Evolutionary conservation across 2,888 invertebrate genomes (phyloP), one percentile per base, ranked within the genome.

Genomic region (Aradus depressus): DNA sequence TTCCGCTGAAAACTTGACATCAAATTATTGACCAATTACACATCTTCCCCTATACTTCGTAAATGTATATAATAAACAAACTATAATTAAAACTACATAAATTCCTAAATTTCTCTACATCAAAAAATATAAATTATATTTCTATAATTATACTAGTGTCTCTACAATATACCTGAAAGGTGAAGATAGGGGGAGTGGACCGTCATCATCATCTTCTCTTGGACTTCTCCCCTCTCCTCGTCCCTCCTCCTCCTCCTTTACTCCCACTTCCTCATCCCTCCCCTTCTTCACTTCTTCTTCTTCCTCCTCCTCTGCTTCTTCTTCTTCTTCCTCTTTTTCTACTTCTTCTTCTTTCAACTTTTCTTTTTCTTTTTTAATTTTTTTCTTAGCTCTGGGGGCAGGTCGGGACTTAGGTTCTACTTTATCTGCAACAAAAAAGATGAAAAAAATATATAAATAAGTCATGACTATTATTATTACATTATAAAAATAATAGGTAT

Each of bases 201-300:
- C 69, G 66, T 68, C 70, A 69, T 69, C 70, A 67, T 68, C 68
- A 58, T 66, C 67, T 54, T 64, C 66, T 64, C 63, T 65, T 65
- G 60, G 67, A 64, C 65, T 66, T 37, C 56, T 58, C 57, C 57
- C 58, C 57, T 38, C 48, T n/a, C n/a, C n/a, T n/a, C n/a, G n/a
- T n/a, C n/a, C n/a, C 50, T 51, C 53, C 37, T 50, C 44, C 19
- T 35, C 22, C 18, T 50, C 50, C 39, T 44, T 32, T 16, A 41
- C 43, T 18, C 34, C 50, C 35, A 43, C 42, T 31, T 38, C 43
- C 41, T 16, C 38, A 16, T 44, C 44, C 14, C 50, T 44, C 23
- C 34, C 44, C 26, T 51, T 51, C 42, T 42, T 38, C 14, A 37
- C 42, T 16, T 28, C 28, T 21, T 54, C 51, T 26, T 51, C 43